Base-by-base conservation (phyloP, 2,113 vertebrate species). In the Oryzias javanicus region DNA sequence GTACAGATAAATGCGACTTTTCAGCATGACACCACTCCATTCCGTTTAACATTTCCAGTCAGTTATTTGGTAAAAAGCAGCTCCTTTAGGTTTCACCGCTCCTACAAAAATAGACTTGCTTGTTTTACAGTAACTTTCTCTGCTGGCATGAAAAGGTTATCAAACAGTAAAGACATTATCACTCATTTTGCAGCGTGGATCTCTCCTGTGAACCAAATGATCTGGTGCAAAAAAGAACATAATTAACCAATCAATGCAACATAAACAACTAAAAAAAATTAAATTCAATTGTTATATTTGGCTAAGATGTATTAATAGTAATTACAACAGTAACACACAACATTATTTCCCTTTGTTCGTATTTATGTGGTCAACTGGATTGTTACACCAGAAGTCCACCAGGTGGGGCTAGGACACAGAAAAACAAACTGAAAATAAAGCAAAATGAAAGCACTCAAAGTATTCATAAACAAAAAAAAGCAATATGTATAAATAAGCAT, bases 51-150 rank as follows among this genome's bases (percentile, higher is more conserved):
- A n/a, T 41, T n/a, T 57, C 48, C 49, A 48, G 51, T 82, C 64
- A 78, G 55, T 70, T 81, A 86, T 90, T 89, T 89, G 86, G 85
- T 86, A 89, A 70, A 88, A 90, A 86, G 84, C 79, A 86, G 75
- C 78, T 53, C 48, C 70, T 70, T 59, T 83, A 58, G 46, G 63
- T 73, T 85, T 72, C 73, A 79, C 81, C 79, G 78, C 58, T 81
- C 62, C 78, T 89, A 89, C 22, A 89, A 90, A 88, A 90, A 90
- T 89, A 85, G 67, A 85, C 58, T 58, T 60, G 61, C 79, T 59
- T 80, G 52, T 72, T 72, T 35, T 18, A 19, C n/a, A 19, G 35
- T 7, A 29, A 49, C 59, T 42, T 29, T 49, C 17, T 47, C 60
- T 67, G 35, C 8, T 60, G 42, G 55, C 24, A 60, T 50, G 44